Evolutionary conservation across 2,888 invertebrate genomes (phyloP), one percentile per base, ranked within the genome.

Genomic region (Amiota minor): DNA sequence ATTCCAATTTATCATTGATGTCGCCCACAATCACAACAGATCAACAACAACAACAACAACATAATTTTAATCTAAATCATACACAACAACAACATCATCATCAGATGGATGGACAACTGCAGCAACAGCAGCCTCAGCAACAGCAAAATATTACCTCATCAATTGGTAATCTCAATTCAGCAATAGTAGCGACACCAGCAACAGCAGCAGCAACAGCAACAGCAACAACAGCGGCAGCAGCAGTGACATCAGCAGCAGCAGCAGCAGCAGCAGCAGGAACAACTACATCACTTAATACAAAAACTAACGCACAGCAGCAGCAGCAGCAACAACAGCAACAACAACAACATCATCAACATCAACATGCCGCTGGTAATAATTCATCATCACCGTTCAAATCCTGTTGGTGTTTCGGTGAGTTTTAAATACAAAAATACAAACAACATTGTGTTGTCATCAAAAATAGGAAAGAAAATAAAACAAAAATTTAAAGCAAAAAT

Each of bases 321-420:
- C 69, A 70, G 12, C 9, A 11, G 46, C 65, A 69, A 53, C 71
- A 67, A 35, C 72, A 61, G 14, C 81, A 77, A 35, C 83, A 80
- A 72, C 80, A 78, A 14, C 83, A 81, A 0, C 82, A 82, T 9
- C 82, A 80, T 0, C 82, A 82, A 11, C 82, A 81, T 14, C 83
- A 83, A 64, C 83, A 81, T 65, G 82, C 83, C 72, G 76, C 74
- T 72, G 76, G 62, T 76, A 78, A 77, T 78, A 79, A 76, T 78
- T 79, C 75, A 78, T 84, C 82, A 80, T 85, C 89, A 71, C 80
- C 86, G 64, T 83, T 79, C 70, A 86, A 85, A 77, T 88, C 90
- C 84, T 89, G 89, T 86, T 89, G 89, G 89, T 90, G 89, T 87
- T 88, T 89, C 88, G 90, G 90, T 90, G 89, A 90, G 90, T 90